Evolutionary conservation across 1,140 invertebrate genomes (phyloP), one percentile per base, ranked within the genome.

Genomic region (Phymastichus coffea): DNA sequence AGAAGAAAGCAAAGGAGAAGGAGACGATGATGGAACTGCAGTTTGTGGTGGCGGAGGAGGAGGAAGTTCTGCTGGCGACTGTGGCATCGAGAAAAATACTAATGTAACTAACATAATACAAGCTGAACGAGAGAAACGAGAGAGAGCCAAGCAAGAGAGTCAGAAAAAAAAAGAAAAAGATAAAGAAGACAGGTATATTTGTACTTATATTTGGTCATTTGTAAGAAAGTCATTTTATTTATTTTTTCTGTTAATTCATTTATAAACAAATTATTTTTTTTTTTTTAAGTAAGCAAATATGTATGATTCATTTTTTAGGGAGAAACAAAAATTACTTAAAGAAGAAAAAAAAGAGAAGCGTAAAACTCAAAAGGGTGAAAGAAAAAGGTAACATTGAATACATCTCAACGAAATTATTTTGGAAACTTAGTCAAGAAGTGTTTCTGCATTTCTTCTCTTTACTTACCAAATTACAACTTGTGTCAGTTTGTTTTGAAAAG

Each of bases 271-370:
- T 35, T 56, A 1, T 43, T 48, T 55, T 56, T 59, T 48, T 57
- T 52, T 53, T 26, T 44, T 19, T 57, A 47, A 12, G 2, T 33
- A 30, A 26, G 2, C 43, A 40, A n/a, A n/a, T n/a, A n/a, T n/a
- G n/a, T n/a, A n/a, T n/a, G n/a, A 25, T 25, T 66, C 66, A 53
- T 22, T 47, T 81, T 84, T 60, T 73, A 91, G 89, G 69, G 89
- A 91, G 69, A 93, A 92, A 71, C 92, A 94, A 72, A 93, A 92
- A 71, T 88, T 92, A 71, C 65, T 88, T 37, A 87, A 87, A 69
- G 89, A 92, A 76, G 91, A 94, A 19, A 93, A 93, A 64, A 93
- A 93, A 70, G 91, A 93, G 66, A 94, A 93, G 69, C 86, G 91
- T 19, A 93, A 92, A 75, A 91, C 91, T 70, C 87, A 90, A 66